Percentiles rank a stretch among this genome's conserved stretches.
Conservation (phyloP, 2,113 vertebrate genomes). For the Rutilus rutilus region DNA sequence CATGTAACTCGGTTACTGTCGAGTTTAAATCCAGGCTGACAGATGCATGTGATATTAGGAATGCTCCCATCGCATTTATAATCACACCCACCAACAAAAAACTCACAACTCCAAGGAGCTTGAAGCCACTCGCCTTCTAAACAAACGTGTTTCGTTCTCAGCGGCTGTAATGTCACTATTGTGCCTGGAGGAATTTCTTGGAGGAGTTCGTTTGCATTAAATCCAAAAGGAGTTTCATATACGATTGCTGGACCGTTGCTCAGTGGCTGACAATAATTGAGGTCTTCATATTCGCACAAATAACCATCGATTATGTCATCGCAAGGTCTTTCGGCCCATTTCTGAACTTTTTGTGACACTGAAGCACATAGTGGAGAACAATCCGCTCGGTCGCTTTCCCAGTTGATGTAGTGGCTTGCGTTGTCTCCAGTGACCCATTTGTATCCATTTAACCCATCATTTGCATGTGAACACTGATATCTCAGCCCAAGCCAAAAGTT, state of each 20-base stretch:
- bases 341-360: constrained; percentile 29
- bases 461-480: not conserved
- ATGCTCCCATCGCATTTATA: not conserved
- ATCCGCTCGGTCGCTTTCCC: not conserved
- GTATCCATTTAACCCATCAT: constrained; percentile 47
- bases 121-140: not conserved
- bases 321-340: constrained; percentile 50
- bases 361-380: constrained; percentile 55
- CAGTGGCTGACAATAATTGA: not conserved
- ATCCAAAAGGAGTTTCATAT: constrained; percentile 50
- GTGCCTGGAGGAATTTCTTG: constrained; percentile 27
- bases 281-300: constrained; percentile 51
- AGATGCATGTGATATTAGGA: constrained; percentile 27
- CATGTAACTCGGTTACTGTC: constrained; percentile 42
- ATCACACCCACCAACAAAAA: constrained; percentile 54
- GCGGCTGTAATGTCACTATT: not conserved
- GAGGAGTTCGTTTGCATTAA: constrained; percentile 15
- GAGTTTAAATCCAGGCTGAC: constrained; percentile 41
- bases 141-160: constrained; percentile 43
- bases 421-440: constrained; percentile 53
- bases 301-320: constrained; percentile 32
- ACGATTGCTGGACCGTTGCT: not conserved
- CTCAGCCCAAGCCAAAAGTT: constrained; percentile 72
- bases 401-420: constrained; percentile 49
- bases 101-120: constrained; percentile 56